Conservation (phyloP, 2,797 vertebrate genomes). For the Cyclura pinguis region DNA sequence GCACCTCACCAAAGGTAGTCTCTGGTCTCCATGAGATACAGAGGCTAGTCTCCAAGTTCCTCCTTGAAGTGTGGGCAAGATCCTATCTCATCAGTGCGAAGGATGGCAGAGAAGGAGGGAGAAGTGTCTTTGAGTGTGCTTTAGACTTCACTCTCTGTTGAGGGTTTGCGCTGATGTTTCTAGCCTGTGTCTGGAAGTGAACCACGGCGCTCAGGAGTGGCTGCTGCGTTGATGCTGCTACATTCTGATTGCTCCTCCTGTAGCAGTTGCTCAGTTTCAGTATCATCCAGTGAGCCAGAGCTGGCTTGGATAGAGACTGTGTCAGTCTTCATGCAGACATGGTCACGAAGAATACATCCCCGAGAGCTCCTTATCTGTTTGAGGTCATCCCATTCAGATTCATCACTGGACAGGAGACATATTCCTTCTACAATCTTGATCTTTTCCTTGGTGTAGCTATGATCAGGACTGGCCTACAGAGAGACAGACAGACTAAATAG, state of each 20-base stretch:
- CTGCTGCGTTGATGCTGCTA: constrained; percentile 88
- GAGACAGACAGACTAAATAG: constrained; percentile 45
- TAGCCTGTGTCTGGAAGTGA: constrained; percentile 95
- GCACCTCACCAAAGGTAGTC: constrained; percentile 64
- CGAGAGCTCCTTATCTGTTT: constrained; percentile 94
- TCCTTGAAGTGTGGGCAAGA: constrained; percentile 61
- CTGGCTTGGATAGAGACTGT: constrained; percentile 97
- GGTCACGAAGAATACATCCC: constrained; percentile 90
- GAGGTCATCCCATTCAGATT: constrained; percentile 96
- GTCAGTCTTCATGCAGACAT: constrained; percentile 96
- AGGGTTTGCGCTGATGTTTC: constrained; percentile 91
- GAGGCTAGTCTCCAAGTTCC: constrained; percentile 57
- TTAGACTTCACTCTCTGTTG: constrained; percentile 96
- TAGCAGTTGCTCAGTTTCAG: constrained; percentile 96
- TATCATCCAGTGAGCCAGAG: constrained; percentile 94
- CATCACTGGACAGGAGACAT: constrained; percentile 92
- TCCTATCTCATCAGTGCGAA: constrained; percentile 62
- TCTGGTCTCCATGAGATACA: constrained; percentile 46
- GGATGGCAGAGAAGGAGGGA: constrained; percentile 44
- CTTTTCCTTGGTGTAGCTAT: constrained; percentile 96
- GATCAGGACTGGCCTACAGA: constrained; percentile 87
- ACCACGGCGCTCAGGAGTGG: constrained; percentile 89
- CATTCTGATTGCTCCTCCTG: constrained; percentile 97
- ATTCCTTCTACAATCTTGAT: constrained; percentile 98
- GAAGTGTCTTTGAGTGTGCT: constrained; percentile 16